A percentile compares a stretch with the other conserved stretches of the same genome.
Conservation (phyloP, 2,797 vertebrate genomes). For the Halcyon leucocephala region DNA sequence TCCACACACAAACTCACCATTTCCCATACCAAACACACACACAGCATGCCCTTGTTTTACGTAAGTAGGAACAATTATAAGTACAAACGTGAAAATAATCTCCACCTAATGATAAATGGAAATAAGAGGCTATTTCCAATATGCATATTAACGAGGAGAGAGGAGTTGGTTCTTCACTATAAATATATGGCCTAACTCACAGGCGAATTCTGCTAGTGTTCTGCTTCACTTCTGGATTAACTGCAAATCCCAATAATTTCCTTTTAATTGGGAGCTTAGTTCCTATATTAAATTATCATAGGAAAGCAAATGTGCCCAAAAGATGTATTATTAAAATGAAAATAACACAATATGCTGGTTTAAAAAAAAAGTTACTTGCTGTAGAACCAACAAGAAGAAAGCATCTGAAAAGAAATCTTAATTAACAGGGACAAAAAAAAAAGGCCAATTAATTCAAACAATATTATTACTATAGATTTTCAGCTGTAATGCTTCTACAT, state of each 20-base stretch:
- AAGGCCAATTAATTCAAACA: background rate
- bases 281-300: conserved; percentile 62
- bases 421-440: background rate
- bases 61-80: conserved; percentile 42
- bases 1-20: background rate
- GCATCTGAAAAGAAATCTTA: background rate
- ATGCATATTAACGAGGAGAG: background rate
- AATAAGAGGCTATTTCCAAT: conserved; percentile 42
- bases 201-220: conserved; percentile 46
- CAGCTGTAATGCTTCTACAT: background rate
- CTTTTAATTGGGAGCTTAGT: conserved; percentile 74
- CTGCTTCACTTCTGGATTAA: conserved; percentile 59
- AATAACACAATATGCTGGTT: background rate
- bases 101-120: conserved; percentile 33
- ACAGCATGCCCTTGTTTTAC: background rate
- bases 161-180: background rate
- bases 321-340: conserved; percentile 34
- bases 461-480: background rate
- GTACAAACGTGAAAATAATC: conserved; percentile 55
- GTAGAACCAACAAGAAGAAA: background rate
- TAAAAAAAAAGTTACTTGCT: background rate
- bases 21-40: background rate
- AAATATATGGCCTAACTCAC: background rate
- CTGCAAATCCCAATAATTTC: conserved; percentile 72
- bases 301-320: conserved; percentile 43